Evolutionary conservation across 2,888 invertebrate genomes (phyloP).

Genomic region (Drosophila seclusa): DNA sequence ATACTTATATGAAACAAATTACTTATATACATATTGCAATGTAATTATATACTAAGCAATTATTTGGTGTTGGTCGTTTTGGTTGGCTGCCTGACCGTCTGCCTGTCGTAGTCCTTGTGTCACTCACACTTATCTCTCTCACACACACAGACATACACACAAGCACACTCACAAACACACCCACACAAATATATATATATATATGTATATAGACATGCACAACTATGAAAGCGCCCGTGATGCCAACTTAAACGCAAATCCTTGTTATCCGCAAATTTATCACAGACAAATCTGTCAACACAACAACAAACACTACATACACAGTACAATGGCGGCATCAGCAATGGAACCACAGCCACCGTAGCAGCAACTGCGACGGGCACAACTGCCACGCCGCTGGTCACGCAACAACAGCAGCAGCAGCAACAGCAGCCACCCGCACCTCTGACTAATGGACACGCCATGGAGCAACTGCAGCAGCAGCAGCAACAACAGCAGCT

Average conservation of each 20-base stretch:
- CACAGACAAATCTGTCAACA: slow-evolving; percentile 81
- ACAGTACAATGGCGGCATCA: slow-evolving; percentile 64
- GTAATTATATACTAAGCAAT: slow-evolving; percentile 45
- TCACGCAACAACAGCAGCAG: slow-evolving; percentile 64
- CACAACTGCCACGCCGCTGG: slow-evolving; percentile 65
- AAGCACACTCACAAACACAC: slow-evolving; percentile 8
- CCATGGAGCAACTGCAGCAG: slow-evolving; percentile 73
- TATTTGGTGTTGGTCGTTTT: slow-evolving; percentile 74
- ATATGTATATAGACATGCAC: slow-evolving; percentile 27
- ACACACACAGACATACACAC: slow-evolving; percentile 12
- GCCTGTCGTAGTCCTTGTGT: slow-evolving; percentile 59
- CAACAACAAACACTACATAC: slow-evolving; percentile 72
- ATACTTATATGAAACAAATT: slow-evolving; percentile 31
- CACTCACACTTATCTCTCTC: slow-evolving; percentile 17
- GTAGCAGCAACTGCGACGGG: slow-evolving; percentile 37
- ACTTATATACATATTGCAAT: slow-evolving; percentile 27
- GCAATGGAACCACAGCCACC: slow-evolving; percentile 50
- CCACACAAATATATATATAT: slow-evolving; percentile 1
- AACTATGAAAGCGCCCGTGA: slow-evolving; percentile 53
- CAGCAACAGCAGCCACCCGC: slow-evolving; percentile 59
- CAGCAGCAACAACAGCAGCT: slow-evolving; percentile 65
- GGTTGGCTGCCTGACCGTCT: slow-evolving; percentile 57
- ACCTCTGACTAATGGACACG: slow-evolving; percentile 76
- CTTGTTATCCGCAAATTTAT: slow-evolving; percentile 81
- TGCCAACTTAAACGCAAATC: slow-evolving; percentile 77